Percentiles rank a stretch among this genome's conserved stretches.
Evolutionary conservation across 2,888 invertebrate species (phyloP).

Genomic region (Papilio protenor): DNA sequence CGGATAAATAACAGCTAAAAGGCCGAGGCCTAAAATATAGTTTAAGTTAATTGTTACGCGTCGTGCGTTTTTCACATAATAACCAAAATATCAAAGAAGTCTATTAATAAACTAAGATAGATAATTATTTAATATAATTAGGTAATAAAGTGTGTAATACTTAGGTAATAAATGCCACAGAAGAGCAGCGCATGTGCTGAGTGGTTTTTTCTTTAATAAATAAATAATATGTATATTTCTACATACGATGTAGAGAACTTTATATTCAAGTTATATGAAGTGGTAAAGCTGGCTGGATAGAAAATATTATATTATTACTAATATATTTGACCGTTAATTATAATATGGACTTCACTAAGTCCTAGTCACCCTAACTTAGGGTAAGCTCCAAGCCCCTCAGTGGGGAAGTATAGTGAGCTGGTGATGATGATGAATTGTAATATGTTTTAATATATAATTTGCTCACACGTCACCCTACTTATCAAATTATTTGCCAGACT

Average conservation of each 20-base stretch:
- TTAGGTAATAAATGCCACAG: no score
- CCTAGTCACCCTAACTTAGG: no score
- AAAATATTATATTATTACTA: neutral
- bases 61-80: neutral
- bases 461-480: slow-evolving; percentile 14
- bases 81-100: slow-evolving; percentile 17
- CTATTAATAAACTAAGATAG: slow-evolving; percentile 14
- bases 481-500: slow-evolving; percentile 7
- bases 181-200: no score
- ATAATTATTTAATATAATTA: neutral
- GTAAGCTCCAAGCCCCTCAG: no score
- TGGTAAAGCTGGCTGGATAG: neutral
- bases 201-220: no score
- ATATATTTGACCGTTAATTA: neutral
- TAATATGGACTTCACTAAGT: neutral
- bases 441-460: neutral
- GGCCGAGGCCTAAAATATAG: neutral
- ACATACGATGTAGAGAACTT: neutral
- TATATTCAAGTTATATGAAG: neutral
- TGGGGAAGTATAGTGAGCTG: no score
- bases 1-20: neutral
- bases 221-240: no score
- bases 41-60: neutral
- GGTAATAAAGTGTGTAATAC: neutral
- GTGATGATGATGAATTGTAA: no score